Base-by-base conservation (phyloP, 2,113 vertebrate species). In the Nanorana parkeri region DNA sequence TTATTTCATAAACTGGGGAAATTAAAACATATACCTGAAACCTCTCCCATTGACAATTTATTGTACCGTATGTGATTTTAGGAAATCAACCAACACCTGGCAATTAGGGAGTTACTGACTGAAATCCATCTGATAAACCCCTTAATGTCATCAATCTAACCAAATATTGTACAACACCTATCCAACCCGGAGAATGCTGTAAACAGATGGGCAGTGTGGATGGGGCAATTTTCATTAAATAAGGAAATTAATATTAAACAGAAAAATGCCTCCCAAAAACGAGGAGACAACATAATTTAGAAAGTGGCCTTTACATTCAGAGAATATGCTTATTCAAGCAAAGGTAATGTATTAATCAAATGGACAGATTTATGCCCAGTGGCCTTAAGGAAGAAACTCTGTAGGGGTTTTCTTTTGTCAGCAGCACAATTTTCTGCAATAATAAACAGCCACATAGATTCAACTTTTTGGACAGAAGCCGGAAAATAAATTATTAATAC, bases 241-340 rank as follows among this genome's bases (percentile, higher is more conserved):
- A 73, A 36, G 60, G 17, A 81, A 75, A 81, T 81, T 81, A 81
- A 81, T 81, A 75, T 81, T 81, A 41, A 63, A 32, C 61, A 73
- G 79, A 41, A 74, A 74, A 74, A 55, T 24, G 19, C 58, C 36
- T 81, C 69, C 41, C 17, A 66, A 66, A 66, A 24, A 51, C 0
- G 51, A 81, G 24, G 4, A 41, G 69, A 32, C 51, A 23, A 47
- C 24, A 80, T 60, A 74, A 81, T 81, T 69, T 29, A 52, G 60
- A 47, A 17, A 81, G 47, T 81, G 80, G 69, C 80, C 69, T 81
- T 81, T 81, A 55, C 80, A 67, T 65, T 81, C 5, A 17, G 47
- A 81, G 60, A 81, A 81, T 75, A 66, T n/a, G 80, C 28, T 58
- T 65, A 74, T 41, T 56, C 51, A 81, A 66, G 68, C 80, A 81